Evolutionary conservation across 2,888 invertebrate genomes (phyloP), one percentile per base, ranked within the genome.

Genomic region (Drosophila formosana): DNA sequence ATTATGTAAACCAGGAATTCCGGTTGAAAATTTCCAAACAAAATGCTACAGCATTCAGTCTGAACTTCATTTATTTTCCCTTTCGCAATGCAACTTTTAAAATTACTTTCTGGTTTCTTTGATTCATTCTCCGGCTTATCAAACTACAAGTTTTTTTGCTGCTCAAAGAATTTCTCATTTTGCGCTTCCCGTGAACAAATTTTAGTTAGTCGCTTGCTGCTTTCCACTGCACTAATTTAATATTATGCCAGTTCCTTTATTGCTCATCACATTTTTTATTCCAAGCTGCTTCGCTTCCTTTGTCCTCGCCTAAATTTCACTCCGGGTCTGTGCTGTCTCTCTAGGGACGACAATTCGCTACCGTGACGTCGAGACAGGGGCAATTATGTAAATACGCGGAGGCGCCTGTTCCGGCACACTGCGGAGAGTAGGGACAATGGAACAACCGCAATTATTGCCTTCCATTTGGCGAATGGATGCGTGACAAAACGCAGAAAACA

Each of bases 341-440:
- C 51, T 34, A 11, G 60, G 45, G 55, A 56, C 18, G 32, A 34
- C 41, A 52, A 63, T 63, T 52, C 34, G 46, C 62, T 63, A 66
- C 70, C 78, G 81, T 77, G 78, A 77, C 78, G 68, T 53, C 72
- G 72, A 72, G 89, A 88, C 88, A 89, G 68, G 71, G 70, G 75
- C 88, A 85, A 89, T 85, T 85, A 85, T 85, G 85, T 82, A 89
- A 89, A 85, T 85, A 80, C 65, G 75, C 78, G 66, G 67, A 75
- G 85, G 85, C 85, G 85, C 89, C 85, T 67, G 65, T 61, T 53
- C 72, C 56, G 60, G 46, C 63, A 43, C 78, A 18, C 18, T 18
- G 18, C 58, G 65, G 63, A 66, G 72, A 73, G 58, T 52, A 4
- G 32, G 58, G 32, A 82, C 82, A 81, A 83, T 75, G 84, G 66